Evolutionary conservation across 2,888 invertebrate species (phyloP).

Genomic region (Cryptosula pallasiana): DNA sequence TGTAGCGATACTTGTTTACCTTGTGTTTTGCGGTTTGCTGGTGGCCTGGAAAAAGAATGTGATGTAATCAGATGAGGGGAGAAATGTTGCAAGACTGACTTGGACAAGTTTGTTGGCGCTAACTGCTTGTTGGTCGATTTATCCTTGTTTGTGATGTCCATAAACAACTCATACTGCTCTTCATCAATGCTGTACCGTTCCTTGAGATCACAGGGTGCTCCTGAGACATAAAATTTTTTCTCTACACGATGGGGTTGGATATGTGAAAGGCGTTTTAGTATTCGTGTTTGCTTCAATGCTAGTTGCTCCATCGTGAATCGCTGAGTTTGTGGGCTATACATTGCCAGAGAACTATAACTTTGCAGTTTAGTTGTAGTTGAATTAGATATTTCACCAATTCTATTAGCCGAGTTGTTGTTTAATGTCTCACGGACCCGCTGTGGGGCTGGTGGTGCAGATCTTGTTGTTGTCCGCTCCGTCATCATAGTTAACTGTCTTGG

Average conservation of each 20-base stretch:
- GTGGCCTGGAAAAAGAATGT: background rate
- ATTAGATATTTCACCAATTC: background rate
- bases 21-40: background rate
- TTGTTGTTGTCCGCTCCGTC: background rate
- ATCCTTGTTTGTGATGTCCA: slow-evolving; percentile 9
- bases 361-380: background rate
- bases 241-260: slow-evolving; percentile 5
- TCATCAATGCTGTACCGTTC: slow-evolving; percentile 11
- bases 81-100: slow-evolving; percentile 3
- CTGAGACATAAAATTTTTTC: slow-evolving; percentile 6
- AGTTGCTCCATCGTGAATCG: slow-evolving; percentile 16
- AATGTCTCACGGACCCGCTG: background rate
- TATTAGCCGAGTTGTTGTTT: slow-evolving; percentile 2
- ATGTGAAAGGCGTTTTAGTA: background rate
- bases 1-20: background rate
- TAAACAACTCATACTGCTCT: background rate
- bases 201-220: slow-evolving; percentile 5
- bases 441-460: background rate
- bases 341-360: slow-evolving; percentile 3
- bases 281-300: background rate
- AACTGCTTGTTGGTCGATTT: background rate
- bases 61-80: background rate
- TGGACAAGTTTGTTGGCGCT: background rate
- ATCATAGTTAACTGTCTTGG: background rate
- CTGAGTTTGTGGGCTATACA: slow-evolving; percentile 20